Evolutionary conservation across 2,888 invertebrate species (phyloP), one percentile per base, ranked within the genome.

Genomic region (Sphecodes monilicornis): DNA sequence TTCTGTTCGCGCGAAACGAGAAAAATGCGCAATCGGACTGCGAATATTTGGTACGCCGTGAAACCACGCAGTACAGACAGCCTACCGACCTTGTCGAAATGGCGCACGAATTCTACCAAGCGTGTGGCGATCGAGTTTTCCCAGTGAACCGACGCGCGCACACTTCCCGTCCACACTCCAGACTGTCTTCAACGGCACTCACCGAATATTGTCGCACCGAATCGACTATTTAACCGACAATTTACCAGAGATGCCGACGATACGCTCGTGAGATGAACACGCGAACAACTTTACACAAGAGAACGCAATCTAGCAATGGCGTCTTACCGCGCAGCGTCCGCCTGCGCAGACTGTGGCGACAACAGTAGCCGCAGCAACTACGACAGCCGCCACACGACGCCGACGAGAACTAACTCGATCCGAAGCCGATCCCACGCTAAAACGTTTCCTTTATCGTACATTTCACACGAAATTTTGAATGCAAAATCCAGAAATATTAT

Each of bases 291-390:
- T 80, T 72, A 75, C 77, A 80, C 82, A 79, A 80, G 69, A 69
- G 78, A 87, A 84, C 69, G 85, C 84, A 81, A 91, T 78, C 68
- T 80, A 84, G 76, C 77, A 89, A 91, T 91, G 90, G 91, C 90
- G 90, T 87, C 89, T 70, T 78, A 75, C 76, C 86, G 90, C 89
- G 79, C 77, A 84, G 90, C 89, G 87, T 87, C 78, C 81, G 85
- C 72, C 82, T 68, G 26, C 69, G 68, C 76, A 74, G 66, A 70
- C 69, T 57, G 32, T 71, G 46, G 71, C 71, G 71, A 71, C 71
- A 66, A 71, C 50, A 46, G 32, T 46, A 46, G 50, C 32, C 71
- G 46, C 46, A 41, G 32, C 22, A 50, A 50, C 46, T 18, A 22
- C 46, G 50, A 71, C 6, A 46, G 71, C 71, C 71, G 22, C 46